Evolutionary conservation across 2,888 invertebrate species (phyloP).

Genomic region (Epistrophe eligans): DNA sequence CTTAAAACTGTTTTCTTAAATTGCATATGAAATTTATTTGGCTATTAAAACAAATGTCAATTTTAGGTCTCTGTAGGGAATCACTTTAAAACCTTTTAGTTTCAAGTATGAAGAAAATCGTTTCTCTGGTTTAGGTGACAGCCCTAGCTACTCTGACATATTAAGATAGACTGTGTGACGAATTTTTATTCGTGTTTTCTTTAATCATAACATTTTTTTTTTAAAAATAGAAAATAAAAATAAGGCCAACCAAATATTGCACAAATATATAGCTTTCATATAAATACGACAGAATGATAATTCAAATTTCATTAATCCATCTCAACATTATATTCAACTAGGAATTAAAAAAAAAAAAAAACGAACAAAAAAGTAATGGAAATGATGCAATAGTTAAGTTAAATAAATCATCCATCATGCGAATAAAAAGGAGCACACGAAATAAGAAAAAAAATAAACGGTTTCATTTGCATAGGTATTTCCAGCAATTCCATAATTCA

Average conservation of each 20-base stretch:
- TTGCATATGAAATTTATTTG: no score
- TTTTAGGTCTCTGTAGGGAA: no score
- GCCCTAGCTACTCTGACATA: no score
- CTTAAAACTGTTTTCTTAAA: no score
- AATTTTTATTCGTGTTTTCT: no score
- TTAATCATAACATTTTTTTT: no score
- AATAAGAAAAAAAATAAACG: background rate
- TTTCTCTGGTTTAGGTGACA: no score
- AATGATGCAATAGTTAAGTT: background rate
- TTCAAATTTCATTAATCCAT: background rate
- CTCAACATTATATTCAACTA: no score
- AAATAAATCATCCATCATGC: slow-evolving; percentile 13
- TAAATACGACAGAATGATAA: background rate
- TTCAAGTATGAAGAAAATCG: no score
- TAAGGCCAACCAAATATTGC: background rate
- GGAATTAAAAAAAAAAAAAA: background rate
- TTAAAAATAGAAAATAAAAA: background rate
- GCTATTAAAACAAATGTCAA: no score
- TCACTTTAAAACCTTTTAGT: no score
- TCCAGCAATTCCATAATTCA: background rate
- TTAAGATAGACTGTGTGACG: no score
- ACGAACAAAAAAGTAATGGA: background rate
- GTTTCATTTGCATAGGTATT: slow-evolving; percentile 1
- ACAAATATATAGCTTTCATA: background rate
- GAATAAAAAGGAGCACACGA: background rate